phyloP scores from a whole-genome alignment of 2,113 vertebrate genomes.

The Heterotilapia buettikoferi region DNA sequence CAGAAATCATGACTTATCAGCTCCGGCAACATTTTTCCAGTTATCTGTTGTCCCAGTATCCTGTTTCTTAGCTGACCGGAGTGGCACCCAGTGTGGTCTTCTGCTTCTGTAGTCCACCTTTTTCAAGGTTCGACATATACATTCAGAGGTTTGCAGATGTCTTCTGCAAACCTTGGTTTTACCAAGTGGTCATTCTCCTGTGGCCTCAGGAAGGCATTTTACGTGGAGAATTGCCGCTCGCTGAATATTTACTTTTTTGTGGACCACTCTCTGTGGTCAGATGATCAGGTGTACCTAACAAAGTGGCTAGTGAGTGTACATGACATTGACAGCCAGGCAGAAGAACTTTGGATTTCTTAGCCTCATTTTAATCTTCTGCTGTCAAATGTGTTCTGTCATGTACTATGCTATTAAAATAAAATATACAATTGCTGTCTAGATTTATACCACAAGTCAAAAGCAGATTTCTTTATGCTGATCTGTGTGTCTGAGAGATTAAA shows the following conservation, averaged over 20 bases:
- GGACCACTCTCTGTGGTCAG: not conserved
- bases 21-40: not conserved
- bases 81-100: not conserved
- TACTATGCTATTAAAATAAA: not conserved
- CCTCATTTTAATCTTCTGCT: not conserved
- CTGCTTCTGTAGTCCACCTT: not conserved
- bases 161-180: not conserved
- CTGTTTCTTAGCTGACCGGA: not conserved
- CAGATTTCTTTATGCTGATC: not conserved
- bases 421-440: not conserved
- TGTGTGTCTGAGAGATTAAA: not conserved
- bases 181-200: not conserved
- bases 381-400: not conserved
- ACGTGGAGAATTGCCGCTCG: not conserved
- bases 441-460: not conserved
- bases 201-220: not conserved
- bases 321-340: not conserved
- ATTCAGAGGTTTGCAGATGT: not conserved
- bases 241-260: not conserved
- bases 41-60: not conserved
- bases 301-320: not conserved
- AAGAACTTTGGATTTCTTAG: not conserved
- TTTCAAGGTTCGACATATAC: not conserved
- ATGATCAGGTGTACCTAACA: not conserved
- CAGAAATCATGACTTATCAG: not conserved